These are phyloP conservation scores for Scarus forsteni DNA, from an alignment of 2,797 vertebrate species.

Conservation along the genomic window DNA sequence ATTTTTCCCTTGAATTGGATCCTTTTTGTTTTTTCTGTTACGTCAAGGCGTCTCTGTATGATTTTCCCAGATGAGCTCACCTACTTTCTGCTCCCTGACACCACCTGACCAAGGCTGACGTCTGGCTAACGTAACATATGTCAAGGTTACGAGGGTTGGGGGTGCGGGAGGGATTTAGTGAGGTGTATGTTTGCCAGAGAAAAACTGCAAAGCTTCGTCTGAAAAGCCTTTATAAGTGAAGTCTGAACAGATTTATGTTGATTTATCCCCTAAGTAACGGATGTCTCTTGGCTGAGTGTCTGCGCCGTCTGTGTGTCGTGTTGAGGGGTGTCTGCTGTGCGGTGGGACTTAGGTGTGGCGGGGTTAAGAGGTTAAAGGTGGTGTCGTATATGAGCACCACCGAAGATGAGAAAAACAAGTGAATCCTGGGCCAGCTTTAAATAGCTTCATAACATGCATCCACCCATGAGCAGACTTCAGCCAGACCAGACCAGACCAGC, in stretches of 20 bases:
- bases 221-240: not conserved
- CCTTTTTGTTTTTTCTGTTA: conserved; percentile 27
- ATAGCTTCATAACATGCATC: conserved; percentile 11
- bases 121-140: conserved; percentile 48
- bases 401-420: conserved; percentile 62
- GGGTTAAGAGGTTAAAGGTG: conserved; percentile 65
- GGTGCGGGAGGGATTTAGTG: conserved; percentile 7
- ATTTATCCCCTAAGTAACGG: not conserved
- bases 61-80: conserved; percentile 68
- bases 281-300: conserved; percentile 16
- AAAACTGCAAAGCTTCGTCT: not conserved
- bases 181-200: not conserved
- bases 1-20: conserved; percentile 9
- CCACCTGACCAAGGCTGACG: conserved; percentile 50
- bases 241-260: conserved; percentile 5
- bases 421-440: conserved; percentile 9
- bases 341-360: conserved; percentile 60
- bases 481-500: not conserved
- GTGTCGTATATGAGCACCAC: conserved; percentile 45
- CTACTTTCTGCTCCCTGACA: conserved; percentile 56
- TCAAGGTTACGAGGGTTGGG: conserved; percentile 20
- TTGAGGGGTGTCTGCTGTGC: conserved; percentile 27
- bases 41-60: conserved; percentile 29
- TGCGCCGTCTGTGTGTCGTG: conserved; percentile 17
- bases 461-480: not conserved